Conservation (phyloP, 2,888 invertebrate genomes). For the Bruchidius siliquastri region DNA sequence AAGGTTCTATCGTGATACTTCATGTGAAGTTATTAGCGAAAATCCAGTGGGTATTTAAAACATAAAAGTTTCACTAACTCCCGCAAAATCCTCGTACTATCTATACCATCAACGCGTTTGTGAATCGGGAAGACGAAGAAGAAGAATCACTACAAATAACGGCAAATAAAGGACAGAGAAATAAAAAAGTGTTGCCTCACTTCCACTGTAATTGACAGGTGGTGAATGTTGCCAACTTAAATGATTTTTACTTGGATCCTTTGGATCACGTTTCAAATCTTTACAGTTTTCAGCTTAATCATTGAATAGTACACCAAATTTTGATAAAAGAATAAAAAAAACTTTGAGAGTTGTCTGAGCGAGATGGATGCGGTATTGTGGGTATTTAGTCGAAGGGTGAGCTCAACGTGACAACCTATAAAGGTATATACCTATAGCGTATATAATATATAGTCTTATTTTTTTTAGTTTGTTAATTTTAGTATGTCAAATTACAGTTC, state of each 20-base stretch:
- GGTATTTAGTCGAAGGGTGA: no score
- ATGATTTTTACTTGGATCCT: neutral
- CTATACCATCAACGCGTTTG: neutral
- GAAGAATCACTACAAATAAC: neutral
- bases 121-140: neutral
- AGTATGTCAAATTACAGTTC: no score
- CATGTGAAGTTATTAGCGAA: slow-evolving; percentile 23
- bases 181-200: neutral
- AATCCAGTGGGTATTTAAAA: neutral
- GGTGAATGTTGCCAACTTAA: neutral
- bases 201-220: neutral
- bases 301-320: no score
- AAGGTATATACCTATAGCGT: no score
- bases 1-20: slow-evolving; percentile 35
- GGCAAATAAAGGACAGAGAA: neutral
- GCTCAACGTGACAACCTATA: no score
- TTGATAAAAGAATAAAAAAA: no score
- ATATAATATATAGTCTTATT: no score
- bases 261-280: no score
- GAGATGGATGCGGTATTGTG: no score
- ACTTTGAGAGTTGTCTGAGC: no score
- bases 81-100: neutral
- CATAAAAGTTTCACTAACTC: neutral
- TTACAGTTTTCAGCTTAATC: no score
- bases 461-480: no score